phyloP scores from a whole-genome alignment of 2,888 invertebrate genomes.

The Portevinia maculata region DNA sequence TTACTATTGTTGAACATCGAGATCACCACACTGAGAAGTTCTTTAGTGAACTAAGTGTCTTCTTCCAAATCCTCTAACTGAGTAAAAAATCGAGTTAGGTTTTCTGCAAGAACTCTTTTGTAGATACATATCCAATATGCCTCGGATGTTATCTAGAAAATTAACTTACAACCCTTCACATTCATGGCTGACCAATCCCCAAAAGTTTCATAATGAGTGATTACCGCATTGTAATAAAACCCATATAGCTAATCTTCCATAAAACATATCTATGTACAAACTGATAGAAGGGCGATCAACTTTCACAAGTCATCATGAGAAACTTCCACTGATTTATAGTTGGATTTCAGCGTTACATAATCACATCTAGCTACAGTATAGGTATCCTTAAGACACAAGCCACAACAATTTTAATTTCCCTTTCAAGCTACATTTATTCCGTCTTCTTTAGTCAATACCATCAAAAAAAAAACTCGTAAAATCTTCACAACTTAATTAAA shows the following conservation, averaged over 20 bases:
- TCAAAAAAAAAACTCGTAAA: background rate
- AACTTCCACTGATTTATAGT: conserved; percentile 32
- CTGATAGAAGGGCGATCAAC: background rate
- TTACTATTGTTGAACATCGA: too few species aligned
- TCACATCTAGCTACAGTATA: background rate
- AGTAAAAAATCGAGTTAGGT: too few species aligned
- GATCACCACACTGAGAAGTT: too few species aligned
- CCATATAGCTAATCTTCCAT: background rate
- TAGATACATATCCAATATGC: too few species aligned
- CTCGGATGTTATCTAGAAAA: too few species aligned
- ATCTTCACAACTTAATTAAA: conserved; percentile 38
- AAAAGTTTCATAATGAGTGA: background rate
- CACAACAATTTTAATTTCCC: conserved; percentile 43
- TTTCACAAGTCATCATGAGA: conserved; percentile 11
- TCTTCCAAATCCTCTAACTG: too few species aligned
- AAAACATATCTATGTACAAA: background rate
- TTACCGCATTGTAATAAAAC: background rate
- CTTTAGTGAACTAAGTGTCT: too few species aligned
- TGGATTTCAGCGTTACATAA: conserved; percentile 62
- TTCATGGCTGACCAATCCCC: background rate
- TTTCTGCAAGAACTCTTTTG: too few species aligned
- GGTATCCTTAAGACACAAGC: conserved; percentile 17
- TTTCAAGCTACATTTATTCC: conserved; percentile 32
- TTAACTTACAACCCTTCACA: too few species aligned
- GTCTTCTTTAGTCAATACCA: conserved; percentile 13